These are phyloP conservation scores for Flabesymbios commensalis DNA, from an alignment of 2,888 invertebrate genomes.

Conservation along the genomic window DNA sequence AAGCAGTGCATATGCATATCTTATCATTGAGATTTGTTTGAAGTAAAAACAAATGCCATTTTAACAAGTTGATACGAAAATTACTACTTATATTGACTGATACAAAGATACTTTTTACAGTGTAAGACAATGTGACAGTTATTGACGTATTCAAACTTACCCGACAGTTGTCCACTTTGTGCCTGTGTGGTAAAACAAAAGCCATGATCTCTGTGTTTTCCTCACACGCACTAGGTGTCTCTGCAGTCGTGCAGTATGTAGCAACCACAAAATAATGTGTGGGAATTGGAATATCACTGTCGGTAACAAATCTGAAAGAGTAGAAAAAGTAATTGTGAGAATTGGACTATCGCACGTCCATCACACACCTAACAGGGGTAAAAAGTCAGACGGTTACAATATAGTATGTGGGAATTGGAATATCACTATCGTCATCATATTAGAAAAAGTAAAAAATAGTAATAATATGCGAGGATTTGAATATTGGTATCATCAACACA, in stretches of 20 bases:
- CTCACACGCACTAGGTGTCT: conserved; percentile 10
- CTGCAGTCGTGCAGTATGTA: conserved; percentile 30
- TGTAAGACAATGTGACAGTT: too few species aligned
- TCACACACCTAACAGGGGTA: neutral
- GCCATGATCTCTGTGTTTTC: conserved; percentile 35
- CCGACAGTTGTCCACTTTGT: conserved; percentile 41
- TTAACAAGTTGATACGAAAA: neutral
- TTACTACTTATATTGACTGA: neutral
- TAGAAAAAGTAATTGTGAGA: neutral
- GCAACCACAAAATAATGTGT: conserved; percentile 45
- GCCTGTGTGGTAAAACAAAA: conserved; percentile 44
- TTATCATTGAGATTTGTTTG: too few species aligned
- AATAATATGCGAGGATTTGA: neutral
- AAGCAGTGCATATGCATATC: too few species aligned
- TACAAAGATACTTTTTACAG: neutral
- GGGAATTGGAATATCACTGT: conserved; percentile 40
- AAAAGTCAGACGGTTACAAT: conserved; percentile 33
- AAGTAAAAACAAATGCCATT: too few species aligned
- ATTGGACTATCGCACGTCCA: neutral
- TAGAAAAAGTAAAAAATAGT: neutral
- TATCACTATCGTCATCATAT: conserved; percentile 10
- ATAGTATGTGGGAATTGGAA: conserved; percentile 48
- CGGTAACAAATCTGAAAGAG: conserved; percentile 1
- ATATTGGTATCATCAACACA: neutral
- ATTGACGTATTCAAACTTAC: conserved; percentile 29